A percentile compares a stretch with the other conserved stretches of the same genome.
phyloP scores from a whole-genome alignment of 2,797 vertebrate genomes.

The Smutsia gigantea region DNA sequence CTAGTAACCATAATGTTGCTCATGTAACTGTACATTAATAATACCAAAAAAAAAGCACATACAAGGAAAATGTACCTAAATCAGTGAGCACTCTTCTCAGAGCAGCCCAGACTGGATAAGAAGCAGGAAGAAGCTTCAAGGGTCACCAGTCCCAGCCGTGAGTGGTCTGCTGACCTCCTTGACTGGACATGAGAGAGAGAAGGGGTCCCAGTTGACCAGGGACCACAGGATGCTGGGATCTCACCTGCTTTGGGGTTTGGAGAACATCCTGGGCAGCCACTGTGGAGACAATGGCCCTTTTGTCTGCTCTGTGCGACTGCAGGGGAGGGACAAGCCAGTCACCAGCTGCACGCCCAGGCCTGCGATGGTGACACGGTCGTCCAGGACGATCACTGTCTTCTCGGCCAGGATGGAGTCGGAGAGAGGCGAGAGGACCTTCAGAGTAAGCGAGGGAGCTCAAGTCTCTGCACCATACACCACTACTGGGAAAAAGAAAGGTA shows the following conservation, averaged over 20 bases:
- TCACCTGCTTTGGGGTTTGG: slow-evolving; percentile 91
- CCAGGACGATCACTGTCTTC: slow-evolving; percentile 94
- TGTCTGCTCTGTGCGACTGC: slow-evolving; percentile 89
- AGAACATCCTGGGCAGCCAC: slow-evolving; percentile 92
- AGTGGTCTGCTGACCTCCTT: background rate
- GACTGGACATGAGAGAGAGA: accelerated
- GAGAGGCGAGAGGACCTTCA: slow-evolving; percentile 94
- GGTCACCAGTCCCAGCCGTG: accelerated
- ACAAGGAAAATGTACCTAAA: background rate
- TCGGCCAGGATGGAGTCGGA: slow-evolving; percentile 97
- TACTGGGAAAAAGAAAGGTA: background rate
- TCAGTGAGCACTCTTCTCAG: background rate
- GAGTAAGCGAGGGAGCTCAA: background rate
- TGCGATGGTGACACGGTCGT: slow-evolving; percentile 94
- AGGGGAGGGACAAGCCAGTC: slow-evolving; percentile 91
- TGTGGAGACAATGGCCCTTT: slow-evolving; percentile 90
- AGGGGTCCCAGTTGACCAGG: accelerated
- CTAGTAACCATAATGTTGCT: too few relatives aligned
- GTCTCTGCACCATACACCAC: background rate
- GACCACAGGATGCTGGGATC: accelerated
- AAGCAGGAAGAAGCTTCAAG: background rate
- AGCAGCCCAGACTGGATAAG: background rate
- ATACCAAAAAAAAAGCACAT: background rate
- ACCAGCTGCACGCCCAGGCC: slow-evolving; percentile 94
- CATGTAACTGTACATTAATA: too few relatives aligned